Conservation (phyloP, 2,113 vertebrate species). For the Paratilapia polleni region DNA sequence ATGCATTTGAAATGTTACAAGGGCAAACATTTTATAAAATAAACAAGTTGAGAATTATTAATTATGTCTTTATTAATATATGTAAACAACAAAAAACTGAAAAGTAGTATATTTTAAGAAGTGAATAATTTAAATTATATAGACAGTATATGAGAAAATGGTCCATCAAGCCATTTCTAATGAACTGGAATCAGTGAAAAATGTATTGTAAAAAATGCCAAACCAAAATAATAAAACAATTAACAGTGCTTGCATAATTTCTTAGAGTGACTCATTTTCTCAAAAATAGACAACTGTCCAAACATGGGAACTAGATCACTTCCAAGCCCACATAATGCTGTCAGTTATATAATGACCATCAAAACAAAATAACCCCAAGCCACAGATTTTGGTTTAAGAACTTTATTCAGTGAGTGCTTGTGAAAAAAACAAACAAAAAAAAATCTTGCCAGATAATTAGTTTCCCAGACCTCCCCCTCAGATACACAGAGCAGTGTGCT, state of each 20-base stretch:
- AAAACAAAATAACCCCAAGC: background rate
- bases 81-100: too few relatives aligned
- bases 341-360: background rate
- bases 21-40: too few relatives aligned
- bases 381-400: background rate
- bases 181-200: background rate
- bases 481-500: background rate
- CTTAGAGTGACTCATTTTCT: background rate
- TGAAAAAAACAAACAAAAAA: background rate
- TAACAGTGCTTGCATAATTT: background rate
- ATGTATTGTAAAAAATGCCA: background rate
- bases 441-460: background rate
- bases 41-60: too few relatives aligned
- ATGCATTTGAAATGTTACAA: too few relatives aligned
- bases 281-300: background rate
- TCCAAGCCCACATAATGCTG: background rate
- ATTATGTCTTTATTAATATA: too few relatives aligned
- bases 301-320: background rate
- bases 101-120: too few relatives aligned
- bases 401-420: background rate
- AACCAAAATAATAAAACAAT: background rate
- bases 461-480: conserved; percentile 16
- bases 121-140: background rate
- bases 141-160: background rate
- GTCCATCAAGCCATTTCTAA: background rate